Conservation (phyloP, 2,113 vertebrate species). For the Columba livia region DNA sequence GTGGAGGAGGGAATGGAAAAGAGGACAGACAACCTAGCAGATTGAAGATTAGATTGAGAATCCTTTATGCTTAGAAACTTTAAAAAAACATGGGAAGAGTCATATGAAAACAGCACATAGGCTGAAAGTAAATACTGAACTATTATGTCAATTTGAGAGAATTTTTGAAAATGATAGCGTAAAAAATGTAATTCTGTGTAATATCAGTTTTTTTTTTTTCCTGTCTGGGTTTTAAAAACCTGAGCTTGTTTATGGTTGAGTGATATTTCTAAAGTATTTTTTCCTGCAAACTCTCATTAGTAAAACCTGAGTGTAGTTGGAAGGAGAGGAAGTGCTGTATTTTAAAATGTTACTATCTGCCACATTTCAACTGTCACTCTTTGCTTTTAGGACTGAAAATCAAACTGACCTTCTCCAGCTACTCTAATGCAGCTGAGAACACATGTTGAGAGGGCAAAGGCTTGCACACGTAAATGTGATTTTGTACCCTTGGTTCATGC, state of each 20-base stretch:
- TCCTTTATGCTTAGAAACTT: background rate
- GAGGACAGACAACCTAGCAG: background rate
- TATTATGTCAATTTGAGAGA: background rate
- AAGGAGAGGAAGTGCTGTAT: background rate
- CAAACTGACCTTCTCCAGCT: background rate
- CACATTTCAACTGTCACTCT: background rate
- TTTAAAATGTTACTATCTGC: background rate
- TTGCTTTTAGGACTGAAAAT: conserved; percentile 26
- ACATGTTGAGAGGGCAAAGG: conserved; percentile 62
- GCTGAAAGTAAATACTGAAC: background rate
- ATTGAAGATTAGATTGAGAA: background rate
- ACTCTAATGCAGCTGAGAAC: conserved; percentile 13
- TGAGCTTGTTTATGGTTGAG: background rate
- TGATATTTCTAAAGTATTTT: background rate
- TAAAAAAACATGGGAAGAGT: background rate
- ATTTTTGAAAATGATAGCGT: background rate
- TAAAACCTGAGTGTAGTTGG: background rate
- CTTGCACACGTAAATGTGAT: conserved; percentile 71
- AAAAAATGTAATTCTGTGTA: background rate
- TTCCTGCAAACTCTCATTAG: background rate
- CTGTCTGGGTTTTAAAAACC: background rate
- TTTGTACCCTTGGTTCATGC: conserved; percentile 55
- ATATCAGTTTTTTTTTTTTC: background rate
- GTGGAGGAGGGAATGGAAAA: background rate
- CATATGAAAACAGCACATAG: background rate